Evolutionary conservation across 2,113 vertebrate species (phyloP).

Genomic region (Heloderma charlesbogerti): DNA sequence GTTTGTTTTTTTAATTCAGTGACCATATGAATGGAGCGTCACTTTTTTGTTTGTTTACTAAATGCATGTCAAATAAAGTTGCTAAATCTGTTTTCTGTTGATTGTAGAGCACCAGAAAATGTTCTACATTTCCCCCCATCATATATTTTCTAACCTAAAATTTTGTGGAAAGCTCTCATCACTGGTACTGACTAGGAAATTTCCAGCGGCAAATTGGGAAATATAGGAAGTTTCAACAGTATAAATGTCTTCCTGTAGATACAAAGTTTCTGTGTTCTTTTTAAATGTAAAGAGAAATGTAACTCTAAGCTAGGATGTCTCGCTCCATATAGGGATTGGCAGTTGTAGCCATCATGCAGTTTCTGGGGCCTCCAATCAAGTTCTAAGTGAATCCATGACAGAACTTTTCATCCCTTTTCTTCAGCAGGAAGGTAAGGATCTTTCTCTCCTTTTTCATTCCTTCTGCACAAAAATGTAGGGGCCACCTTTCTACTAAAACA

Average conservation of each 20-base stretch:
- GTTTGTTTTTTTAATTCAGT: too few species aligned
- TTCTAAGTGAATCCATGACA: slow-evolving; percentile 82
- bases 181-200: not conserved
- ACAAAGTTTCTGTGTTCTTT: not conserved
- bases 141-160: too few species aligned
- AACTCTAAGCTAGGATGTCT: slow-evolving; percentile 19
- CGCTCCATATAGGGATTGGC: slow-evolving; percentile 84
- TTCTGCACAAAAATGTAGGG: not conserved
- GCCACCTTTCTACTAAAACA: too few species aligned
- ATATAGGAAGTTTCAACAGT: not conserved
- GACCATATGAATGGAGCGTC: too few species aligned
- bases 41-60: too few species aligned
- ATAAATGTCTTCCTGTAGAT: not conserved
- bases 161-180: too few species aligned
- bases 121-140: too few species aligned
- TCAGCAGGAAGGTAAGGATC: slow-evolving; percentile 92
- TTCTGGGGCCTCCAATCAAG: slow-evolving; percentile 90
- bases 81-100: too few species aligned
- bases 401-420: slow-evolving; percentile 95
- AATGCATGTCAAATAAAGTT: too few species aligned
- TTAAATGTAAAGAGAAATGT: not conserved
- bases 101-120: too few species aligned
- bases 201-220: not conserved
- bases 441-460: not conserved
- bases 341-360: slow-evolving; percentile 93